Evolutionary conservation across 2,888 invertebrate genomes (phyloP), one percentile per base, ranked within the genome.

Genomic region (Apomyelois bistriatella): DNA sequence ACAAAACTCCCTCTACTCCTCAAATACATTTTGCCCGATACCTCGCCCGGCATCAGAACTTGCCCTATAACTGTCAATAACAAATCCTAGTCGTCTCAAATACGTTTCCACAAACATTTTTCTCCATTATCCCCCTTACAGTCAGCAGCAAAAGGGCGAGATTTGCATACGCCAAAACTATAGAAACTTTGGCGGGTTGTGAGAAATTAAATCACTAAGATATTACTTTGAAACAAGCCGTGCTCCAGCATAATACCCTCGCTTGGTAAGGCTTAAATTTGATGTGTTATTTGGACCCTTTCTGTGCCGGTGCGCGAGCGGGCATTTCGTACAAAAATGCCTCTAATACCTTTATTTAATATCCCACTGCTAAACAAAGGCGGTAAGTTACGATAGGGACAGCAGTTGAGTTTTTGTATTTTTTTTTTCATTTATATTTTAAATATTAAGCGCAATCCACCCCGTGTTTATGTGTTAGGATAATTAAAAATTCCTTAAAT

Each of bases 171-270:
- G 10, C 5, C 15, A 38, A 48, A 28, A 22, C 40, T 38, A 4
- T 41, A 10, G 36, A 32, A 9, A 56, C 32, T 30, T 48, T 54
- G 47, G 52, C 32, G 43, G 10, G 37, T 46, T 15, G 48, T 55
- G 65, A 72, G 70, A 74, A 75, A 76, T 76, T 68, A 72, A 76
- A 74, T 75, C 68, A 68, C 62, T 66, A 70, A 70, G 60, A 74
- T 68, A 71, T 72, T 66, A 68, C 55, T 59, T 60, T 58, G 66
- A 61, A 66, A 52, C 68, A 55, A 59, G 64, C 58, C 72, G 70
- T 67, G 70, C 64, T 58, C 54, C 57, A 58, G 70, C 73, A 68
- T 68, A 68, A 70, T 63, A 59, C 57, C 54, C 58, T 58, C 59
- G 61, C 54, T 60, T 42, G 42, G 41, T 56, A 58, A 38, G 54